Evolutionary conservation across 1,140 invertebrate genomes (phyloP).

Genomic region (Bradysia coprophila): DNA sequence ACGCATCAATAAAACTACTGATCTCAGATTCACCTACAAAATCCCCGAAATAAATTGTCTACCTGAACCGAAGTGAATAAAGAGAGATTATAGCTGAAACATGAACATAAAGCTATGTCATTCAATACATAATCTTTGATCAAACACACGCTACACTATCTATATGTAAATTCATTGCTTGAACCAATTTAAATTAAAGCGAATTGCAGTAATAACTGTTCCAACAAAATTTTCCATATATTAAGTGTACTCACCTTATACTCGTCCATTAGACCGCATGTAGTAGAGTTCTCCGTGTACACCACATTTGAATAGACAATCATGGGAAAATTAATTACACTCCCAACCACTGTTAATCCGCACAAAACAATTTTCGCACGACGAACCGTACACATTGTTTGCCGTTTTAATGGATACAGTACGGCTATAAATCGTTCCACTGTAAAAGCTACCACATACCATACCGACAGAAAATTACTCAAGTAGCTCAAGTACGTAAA

Average conservation of each 20-base stretch:
- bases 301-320: conserved; percentile 10
- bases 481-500: conserved; percentile 50
- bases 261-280: conserved; percentile 7
- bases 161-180: too few species aligned
- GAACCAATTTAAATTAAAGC: too few species aligned
- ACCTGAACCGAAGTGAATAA: too few species aligned
- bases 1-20: too few species aligned
- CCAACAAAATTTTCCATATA: too few species aligned
- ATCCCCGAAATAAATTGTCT: too few species aligned
- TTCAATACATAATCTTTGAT: too few species aligned
- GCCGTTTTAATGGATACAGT: conserved; percentile 53
- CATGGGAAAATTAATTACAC: conserved; percentile 40
- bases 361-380: conserved; percentile 46
- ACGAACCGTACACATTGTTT: conserved; percentile 56
- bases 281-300: neutral
- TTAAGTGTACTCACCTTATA: conserved; percentile 16
- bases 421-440: conserved; percentile 72
- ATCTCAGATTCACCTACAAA: too few species aligned
- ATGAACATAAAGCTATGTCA: too few species aligned
- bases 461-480: conserved; percentile 54
- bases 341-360: conserved; percentile 28
- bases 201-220: too few species aligned
- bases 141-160: too few species aligned
- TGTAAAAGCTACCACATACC: conserved; percentile 73
- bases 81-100: too few species aligned